Evolutionary conservation across 2,888 invertebrate genomes (phyloP).

Genomic region (Cheilosia scutellata): DNA sequence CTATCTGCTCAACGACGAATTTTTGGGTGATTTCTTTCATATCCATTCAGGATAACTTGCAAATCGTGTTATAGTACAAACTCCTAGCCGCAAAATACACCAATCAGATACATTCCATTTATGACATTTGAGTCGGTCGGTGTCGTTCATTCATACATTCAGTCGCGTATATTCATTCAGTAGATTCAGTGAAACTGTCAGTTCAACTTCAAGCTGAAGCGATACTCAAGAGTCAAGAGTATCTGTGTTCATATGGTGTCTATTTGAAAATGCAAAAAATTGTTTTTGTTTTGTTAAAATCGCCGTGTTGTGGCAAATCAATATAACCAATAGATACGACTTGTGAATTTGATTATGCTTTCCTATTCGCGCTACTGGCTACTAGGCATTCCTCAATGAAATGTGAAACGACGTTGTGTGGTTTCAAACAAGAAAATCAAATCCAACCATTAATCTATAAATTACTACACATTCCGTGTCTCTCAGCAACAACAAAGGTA

Average conservation of each 20-base stretch:
- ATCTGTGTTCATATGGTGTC: conserved; percentile 42
- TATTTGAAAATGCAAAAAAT: conserved; percentile 41
- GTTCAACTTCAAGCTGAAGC: conserved; percentile 9
- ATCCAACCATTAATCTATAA: conserved; percentile 51
- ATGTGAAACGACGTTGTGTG: conserved; percentile 64
- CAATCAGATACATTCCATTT: conserved; percentile 57
- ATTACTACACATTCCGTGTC: conserved; percentile 64
- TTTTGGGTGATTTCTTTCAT: conserved; percentile 4
- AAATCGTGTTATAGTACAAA: conserved; percentile 10
- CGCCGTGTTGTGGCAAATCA: conserved; percentile 43
- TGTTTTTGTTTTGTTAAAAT: conserved; percentile 22
- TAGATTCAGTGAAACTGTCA: conserved; percentile 55
- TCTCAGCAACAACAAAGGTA: conserved; percentile 54
- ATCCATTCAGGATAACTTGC: conserved; percentile 5
- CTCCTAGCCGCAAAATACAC: conserved; percentile 33
- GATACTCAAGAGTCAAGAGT: conserved; percentile 23
- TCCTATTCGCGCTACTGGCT: conserved; percentile 29
- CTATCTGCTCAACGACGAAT: not conserved
- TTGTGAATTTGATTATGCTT: conserved; percentile 40
- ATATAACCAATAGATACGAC: conserved; percentile 23
- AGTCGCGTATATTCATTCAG: conserved; percentile 63
- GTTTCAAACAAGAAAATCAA: conserved; percentile 39
- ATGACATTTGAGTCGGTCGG: conserved; percentile 30
- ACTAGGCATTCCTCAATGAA: conserved; percentile 49
- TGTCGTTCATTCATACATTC: conserved; percentile 56